Percentiles rank a stretch among this genome's conserved stretches.
These are phyloP conservation scores for Cydia pomonella DNA, from an alignment of 1,140 invertebrate species.

Conservation along the genomic window DNA sequence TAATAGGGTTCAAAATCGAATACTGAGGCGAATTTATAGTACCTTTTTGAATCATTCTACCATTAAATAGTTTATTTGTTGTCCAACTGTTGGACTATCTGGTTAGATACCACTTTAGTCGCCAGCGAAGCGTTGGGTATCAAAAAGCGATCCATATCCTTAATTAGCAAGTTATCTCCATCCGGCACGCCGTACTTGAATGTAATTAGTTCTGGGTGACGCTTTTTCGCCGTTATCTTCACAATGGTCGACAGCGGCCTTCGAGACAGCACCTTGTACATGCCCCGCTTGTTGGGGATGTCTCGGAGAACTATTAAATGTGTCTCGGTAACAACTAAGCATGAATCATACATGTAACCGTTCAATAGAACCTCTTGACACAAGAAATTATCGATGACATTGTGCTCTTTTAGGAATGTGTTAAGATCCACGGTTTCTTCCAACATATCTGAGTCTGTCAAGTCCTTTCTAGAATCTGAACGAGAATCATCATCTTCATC, in stretches of 20 bases:
- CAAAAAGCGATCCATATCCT: conserved; percentile 94
- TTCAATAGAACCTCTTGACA: conserved; percentile 96
- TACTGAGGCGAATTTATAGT: conserved; percentile 10
- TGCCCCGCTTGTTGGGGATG: conserved; percentile 86
- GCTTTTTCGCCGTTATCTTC: conserved; percentile 97
- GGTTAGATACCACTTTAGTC: conserved; percentile 87
- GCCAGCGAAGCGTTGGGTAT: conserved; percentile 96
- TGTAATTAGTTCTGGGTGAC: conserved; percentile 96
- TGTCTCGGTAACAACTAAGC: conserved; percentile 93
- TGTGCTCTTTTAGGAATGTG: conserved; percentile 90
- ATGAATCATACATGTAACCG: conserved; percentile 91
- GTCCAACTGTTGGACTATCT: conserved; percentile 80
- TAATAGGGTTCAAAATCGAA: conserved; percentile 5
- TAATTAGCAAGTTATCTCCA: conserved; percentile 86
- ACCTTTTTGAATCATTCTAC: background rate
- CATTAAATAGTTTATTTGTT: conserved; percentile 46
- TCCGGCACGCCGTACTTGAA: conserved; percentile 94
- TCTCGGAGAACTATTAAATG: conserved; percentile 94
- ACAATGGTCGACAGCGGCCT: conserved; percentile 94
- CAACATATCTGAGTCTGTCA: conserved; percentile 57
- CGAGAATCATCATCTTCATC: conserved; percentile 90
- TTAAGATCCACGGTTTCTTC: conserved; percentile 73
- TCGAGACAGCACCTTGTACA: conserved; percentile 91
- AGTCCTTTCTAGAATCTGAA: conserved; percentile 57
- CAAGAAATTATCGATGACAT: conserved; percentile 91